Evolutionary conservation across 2,113 vertebrate species (phyloP), one percentile per base, ranked within the genome.

Genomic region (Hemicordylus capensis): DNA sequence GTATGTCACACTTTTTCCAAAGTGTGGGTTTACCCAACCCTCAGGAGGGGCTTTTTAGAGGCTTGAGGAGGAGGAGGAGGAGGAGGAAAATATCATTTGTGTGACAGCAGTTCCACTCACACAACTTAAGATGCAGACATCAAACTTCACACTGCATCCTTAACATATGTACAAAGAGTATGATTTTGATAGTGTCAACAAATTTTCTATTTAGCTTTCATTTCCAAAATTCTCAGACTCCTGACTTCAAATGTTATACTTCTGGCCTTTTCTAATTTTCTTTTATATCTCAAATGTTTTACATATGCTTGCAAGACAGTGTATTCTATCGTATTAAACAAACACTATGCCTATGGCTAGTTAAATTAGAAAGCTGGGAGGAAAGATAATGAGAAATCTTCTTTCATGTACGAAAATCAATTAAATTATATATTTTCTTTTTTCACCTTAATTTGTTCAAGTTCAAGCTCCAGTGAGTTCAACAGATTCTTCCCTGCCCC

Each of bases 391-490:
- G 44, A 92, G 81, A 92, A 86, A 37, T 83, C 64, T 42, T 56
- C 78, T 87, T 89, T 89, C 90, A 59, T 78, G 54, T 59, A 82
- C 81, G 31, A 82, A 88, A 92, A 93, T 28, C 0, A 1, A 91
- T 89, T 90, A 87, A 70, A 90, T 87, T 72, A 88, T 77, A 31
- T 86, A 89, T 87, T 90, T 94, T 17, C 76, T 75, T 74, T 34
- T 76, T 84, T 39, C 22, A 90, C 1, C 87, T 92, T 84, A 87
- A 89, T 91, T 75, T 91, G 79, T 64, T 58, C 4, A 59, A 75
- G 64, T 91, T 92, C 34, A 83, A 84, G 78, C 87, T 90, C 82
- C 1, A 19, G 42, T 75, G 81, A 85, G 69, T 91, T 87, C 37
- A 91, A 83, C 84, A 66, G 54, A 85, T 76, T 87, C 91, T 58